Conservation (phyloP, 92 coral and sea anemone genomes). For the Epizoanthus rinbou region DNA sequence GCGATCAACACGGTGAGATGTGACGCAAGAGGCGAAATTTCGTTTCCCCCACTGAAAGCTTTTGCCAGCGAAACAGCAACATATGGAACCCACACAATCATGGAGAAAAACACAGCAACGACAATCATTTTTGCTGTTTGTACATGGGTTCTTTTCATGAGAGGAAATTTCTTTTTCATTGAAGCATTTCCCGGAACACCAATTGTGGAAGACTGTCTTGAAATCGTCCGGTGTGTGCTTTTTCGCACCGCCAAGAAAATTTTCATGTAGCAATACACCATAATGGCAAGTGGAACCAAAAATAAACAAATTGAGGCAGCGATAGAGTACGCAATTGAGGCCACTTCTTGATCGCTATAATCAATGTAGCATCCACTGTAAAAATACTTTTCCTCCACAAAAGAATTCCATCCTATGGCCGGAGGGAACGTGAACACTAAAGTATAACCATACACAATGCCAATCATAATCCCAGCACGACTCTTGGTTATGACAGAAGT, state of each 20-base stretch:
- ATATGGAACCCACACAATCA: constrained; percentile 93
- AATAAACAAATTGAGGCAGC: constrained; percentile 72
- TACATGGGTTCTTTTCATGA: constrained; percentile 78
- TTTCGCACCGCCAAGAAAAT: constrained; percentile 79
- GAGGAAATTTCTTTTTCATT: constrained; percentile 53
- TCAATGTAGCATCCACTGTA: constrained; percentile 88
- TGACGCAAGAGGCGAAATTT: constrained; percentile 68
- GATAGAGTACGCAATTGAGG: constrained; percentile 79
- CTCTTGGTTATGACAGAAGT: constrained; percentile 65
- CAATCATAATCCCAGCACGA: constrained; percentile 59
- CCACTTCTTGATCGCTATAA: constrained; percentile 79
- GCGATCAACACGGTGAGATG: constrained; percentile 87
- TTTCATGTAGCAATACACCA: constrained; percentile 84
- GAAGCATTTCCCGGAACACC: constrained; percentile 48
- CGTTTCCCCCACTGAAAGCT: constrained; percentile 67
- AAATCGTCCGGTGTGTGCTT: constrained; percentile 78
- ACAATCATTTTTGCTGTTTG: constrained; percentile 94
- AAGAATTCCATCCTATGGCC: constrained; percentile 84
- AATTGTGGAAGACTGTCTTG: constrained; percentile 44
- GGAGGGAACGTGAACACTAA: constrained; percentile 86
- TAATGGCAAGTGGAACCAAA: constrained; percentile 71
- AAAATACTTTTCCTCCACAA: constrained; percentile 69
- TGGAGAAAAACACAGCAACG: constrained; percentile 87
- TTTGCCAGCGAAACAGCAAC: constrained; percentile 72
- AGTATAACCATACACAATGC: constrained; percentile 68